Base-by-base conservation (phyloP, 2,113 vertebrate genomes). In the Grallaria varia region DNA sequence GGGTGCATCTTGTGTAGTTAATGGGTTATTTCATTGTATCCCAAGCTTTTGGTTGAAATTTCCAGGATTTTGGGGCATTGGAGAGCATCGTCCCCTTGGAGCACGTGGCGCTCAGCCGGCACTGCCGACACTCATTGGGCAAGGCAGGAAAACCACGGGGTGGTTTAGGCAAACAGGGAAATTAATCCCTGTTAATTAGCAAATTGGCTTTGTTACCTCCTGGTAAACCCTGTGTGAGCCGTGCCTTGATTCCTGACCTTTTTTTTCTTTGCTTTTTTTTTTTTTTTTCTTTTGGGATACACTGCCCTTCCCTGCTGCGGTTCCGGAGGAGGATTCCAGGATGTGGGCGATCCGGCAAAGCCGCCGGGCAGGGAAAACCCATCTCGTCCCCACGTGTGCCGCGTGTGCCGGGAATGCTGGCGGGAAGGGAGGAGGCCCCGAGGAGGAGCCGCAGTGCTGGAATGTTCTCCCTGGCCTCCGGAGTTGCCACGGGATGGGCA, bases 141-240 rank as follows among this genome's bases (percentile, higher is more conserved):
- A 49, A 73, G 0, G 24, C 60, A 53, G 66, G 45, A 58, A 91
- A 96, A 89, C 88, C 40, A 3, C n/a, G 9, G 58, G 37, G 52
- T 8, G 27, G 59, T 86, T 87, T 78, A 71, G 83, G 92, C 84
- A 92, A 95, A 90, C 45, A 74, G 83, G 67, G 86, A 78, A 95
- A 91, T 95, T 94, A 94, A 94, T 91, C 93, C 78, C 2, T 0
- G 72, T 85, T 92, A 87, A 96, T 93, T 87, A 93, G 66, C 47
- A 60, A 92, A 93, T 96, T 93, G 78, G 89, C 69, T 95, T 82
- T 25, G 27, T 88, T 79, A 79, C 72, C 80, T 85, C 67, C 39
- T 1, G 14, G 40, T 92, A 90, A 92, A 88, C 91, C 71, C 5
- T 0, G 52, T 9, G 40, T 6, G 24, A 88, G 62, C 24, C 1